Evolutionary conservation across 2,797 vertebrate species (phyloP).

Genomic region (Pteropus rufus): DNA sequence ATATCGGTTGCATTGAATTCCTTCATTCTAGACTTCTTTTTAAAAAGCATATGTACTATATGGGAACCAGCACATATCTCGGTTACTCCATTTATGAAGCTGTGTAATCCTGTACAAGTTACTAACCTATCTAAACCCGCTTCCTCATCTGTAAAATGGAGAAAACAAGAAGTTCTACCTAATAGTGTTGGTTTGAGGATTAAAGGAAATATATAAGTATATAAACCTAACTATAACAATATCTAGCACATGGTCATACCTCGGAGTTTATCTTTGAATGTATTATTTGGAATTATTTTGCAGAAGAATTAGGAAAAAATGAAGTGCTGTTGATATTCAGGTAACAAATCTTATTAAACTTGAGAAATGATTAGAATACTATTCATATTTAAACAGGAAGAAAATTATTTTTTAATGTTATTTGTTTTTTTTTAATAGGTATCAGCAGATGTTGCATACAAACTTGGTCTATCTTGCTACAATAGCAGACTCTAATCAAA

Average conservation of each 20-base stretch:
- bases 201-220: neutral
- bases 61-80: neutral
- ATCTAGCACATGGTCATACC: neutral
- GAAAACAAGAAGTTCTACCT: neutral
- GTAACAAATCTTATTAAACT: slow-evolving; percentile 17
- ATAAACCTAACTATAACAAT: neutral
- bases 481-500: slow-evolving; percentile 99
- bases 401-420: slow-evolving; percentile 49
- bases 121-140: neutral
- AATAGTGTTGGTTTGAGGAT: neutral
- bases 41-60: neutral
- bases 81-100: neutral
- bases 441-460: slow-evolving; percentile 99
- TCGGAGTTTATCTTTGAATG: neutral
- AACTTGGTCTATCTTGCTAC: slow-evolving; percentile 99
- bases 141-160: neutral
- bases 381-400: neutral
- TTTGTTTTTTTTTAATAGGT: slow-evolving; percentile 84
- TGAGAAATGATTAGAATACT: neutral
- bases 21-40: neutral
- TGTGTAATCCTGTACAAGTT: neutral
- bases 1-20: neutral
- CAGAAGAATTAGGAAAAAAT: slow-evolving; percentile 38
- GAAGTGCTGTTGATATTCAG: neutral
- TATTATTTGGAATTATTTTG: slow-evolving; percentile 39